Evolutionary conservation across 2,888 invertebrate genomes (phyloP).

Genomic region (Ichneumoninae sp.): DNA sequence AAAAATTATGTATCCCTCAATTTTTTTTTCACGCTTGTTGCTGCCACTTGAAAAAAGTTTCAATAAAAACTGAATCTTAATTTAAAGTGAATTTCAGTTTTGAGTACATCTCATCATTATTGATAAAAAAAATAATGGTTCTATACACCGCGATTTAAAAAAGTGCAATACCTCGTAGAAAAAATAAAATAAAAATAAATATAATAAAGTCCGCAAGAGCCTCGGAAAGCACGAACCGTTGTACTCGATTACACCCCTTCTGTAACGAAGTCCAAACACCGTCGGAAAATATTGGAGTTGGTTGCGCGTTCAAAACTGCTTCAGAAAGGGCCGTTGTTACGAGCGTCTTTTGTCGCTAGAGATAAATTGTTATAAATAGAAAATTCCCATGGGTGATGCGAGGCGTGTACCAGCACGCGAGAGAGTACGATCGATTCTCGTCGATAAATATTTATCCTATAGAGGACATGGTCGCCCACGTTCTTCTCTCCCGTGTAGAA

Average conservation of each 20-base stretch:
- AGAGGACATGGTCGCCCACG: constrained; percentile 31
- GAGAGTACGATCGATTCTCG: constrained; percentile 51
- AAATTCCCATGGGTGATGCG: constrained; percentile 42
- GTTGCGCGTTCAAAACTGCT: constrained; percentile 15
- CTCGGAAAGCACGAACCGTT: background rate
- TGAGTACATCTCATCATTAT: background rate
- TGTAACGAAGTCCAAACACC: constrained; percentile 23
- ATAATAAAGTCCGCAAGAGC: background rate
- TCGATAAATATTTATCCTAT: constrained; percentile 49
- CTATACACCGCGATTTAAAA: background rate
- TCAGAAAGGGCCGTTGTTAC: constrained; percentile 20
- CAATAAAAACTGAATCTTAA: background rate
- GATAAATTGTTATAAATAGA: constrained; percentile 56
- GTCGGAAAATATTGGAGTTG: constrained; percentile 2
- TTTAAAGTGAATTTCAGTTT: background rate
- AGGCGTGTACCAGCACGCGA: constrained; percentile 40
- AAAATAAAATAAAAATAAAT: background rate
- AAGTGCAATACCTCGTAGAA: background rate
- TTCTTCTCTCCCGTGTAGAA: constrained; percentile 11
- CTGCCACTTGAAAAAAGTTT: background rate
- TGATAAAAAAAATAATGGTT: background rate
- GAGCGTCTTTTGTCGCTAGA: constrained; percentile 47
- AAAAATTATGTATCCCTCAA: too few relatives aligned
- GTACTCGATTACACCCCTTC: constrained; percentile 5
- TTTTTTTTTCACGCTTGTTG: too few relatives aligned